A percentile compares a stretch with the other conserved stretches of the same genome.
Conservation (phyloP, 2,113 vertebrate species). For the Cyprinodon variegatus region DNA sequence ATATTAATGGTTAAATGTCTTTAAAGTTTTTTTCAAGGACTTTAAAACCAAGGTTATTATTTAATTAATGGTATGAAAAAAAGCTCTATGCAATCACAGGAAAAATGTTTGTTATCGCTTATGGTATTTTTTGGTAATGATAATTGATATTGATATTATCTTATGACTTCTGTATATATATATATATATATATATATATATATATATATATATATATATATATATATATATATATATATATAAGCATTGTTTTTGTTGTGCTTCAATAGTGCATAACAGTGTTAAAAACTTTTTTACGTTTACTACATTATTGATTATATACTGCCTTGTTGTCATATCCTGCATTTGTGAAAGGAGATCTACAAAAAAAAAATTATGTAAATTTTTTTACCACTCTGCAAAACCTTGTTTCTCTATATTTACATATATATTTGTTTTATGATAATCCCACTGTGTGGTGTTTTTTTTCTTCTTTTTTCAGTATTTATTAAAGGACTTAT, state of each 20-base stretch:
- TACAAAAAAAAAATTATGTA: neutral
- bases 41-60: neutral
- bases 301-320: slow-evolving; percentile 1
- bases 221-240: too few species aligned
- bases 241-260: neutral
- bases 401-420: slow-evolving; percentile 2
- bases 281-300: slow-evolving; percentile 20
- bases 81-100: slow-evolving; percentile 15
- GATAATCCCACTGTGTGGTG: neutral
- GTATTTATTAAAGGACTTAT: neutral
- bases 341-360: slow-evolving; percentile 1
- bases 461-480: slow-evolving; percentile 3
- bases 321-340: neutral
- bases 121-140: neutral
- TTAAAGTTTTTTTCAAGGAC: neutral
- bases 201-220: too few species aligned
- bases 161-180: too few species aligned
- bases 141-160: too few species aligned
- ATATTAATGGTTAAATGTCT: neutral
- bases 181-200: too few species aligned
- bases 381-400: slow-evolving; percentile 2
- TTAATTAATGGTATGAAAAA: neutral
- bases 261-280: slow-evolving; percentile 15
- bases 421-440: slow-evolving; percentile 7
- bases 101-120: neutral